phyloP scores from a whole-genome alignment of 2,113 vertebrate genomes.

The Lampris megalopsis region DNA sequence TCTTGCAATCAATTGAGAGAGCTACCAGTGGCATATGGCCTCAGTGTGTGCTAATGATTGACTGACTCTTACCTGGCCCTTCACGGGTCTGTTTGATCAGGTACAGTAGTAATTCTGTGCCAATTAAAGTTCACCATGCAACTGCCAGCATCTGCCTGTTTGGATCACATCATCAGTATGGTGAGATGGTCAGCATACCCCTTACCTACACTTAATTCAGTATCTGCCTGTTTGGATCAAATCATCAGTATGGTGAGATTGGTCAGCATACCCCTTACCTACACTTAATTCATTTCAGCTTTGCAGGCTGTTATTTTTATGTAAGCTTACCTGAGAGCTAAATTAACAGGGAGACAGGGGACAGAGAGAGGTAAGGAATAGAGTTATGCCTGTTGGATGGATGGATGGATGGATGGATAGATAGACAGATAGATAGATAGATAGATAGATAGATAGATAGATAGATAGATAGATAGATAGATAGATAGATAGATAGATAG shows the following conservation, averaged over 20 bases:
- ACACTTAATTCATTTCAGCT: constrained; percentile 29
- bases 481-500: not conserved
- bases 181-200: constrained; percentile 46
- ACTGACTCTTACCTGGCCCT: constrained; percentile 71
- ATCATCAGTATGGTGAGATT: constrained; percentile 29
- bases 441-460: not conserved
- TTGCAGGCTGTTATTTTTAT: constrained; percentile 24
- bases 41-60: constrained; percentile 78
- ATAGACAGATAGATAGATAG: not conserved
- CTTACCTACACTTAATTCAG: constrained; percentile 26
- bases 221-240: constrained; percentile 58
- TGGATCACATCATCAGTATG: constrained; percentile 37
- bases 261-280: constrained; percentile 49
- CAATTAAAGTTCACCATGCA: constrained; percentile 55
- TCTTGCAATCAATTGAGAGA: constrained; percentile 69
- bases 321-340: not conserved
- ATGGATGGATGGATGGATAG: too few relatives aligned
- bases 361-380: not conserved
- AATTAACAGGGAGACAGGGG: constrained; percentile 19
- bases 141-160: constrained; percentile 57
- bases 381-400: too few relatives aligned
- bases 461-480: not conserved
- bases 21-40: constrained; percentile 60
- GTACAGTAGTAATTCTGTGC: constrained; percentile 51
- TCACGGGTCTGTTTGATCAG: constrained; percentile 78